phyloP scores from a whole-genome alignment of 2,113 vertebrate species.

The Azemiops feae region DNA sequence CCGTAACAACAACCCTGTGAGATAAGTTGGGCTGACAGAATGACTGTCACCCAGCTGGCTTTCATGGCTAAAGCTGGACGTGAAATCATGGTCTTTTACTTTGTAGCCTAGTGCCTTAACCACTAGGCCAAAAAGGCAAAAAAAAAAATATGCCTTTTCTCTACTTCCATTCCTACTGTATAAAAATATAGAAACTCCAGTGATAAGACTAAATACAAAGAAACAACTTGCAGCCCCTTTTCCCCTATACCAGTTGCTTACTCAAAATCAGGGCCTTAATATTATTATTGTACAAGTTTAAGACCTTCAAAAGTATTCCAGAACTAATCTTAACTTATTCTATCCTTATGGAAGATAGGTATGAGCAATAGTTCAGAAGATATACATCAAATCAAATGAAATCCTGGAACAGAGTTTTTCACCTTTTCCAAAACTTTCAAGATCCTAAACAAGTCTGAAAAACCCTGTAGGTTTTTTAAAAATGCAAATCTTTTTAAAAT shows the following conservation, averaged over 20 bases:
- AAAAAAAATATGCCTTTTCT: not conserved
- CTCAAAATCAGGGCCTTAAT: not conserved
- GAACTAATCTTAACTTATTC: not conserved
- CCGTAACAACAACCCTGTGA: too few species aligned
- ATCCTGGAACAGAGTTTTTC: not conserved
- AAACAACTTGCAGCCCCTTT: not conserved
- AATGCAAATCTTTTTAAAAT: not conserved
- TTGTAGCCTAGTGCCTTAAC: too few species aligned
- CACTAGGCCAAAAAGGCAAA: too few species aligned
- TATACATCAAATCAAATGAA: not conserved
- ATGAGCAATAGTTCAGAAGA: not conserved
- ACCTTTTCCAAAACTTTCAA: not conserved
- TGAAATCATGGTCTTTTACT: too few species aligned
- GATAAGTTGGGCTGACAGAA: too few species aligned
- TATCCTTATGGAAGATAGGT: not conserved
- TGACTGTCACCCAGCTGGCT: too few species aligned
- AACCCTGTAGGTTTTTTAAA: not conserved
- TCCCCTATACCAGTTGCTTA: not conserved
- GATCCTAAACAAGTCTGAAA: not conserved
- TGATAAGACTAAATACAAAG: not conserved
- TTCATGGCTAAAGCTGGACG: too few species aligned
- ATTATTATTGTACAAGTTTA: not conserved
- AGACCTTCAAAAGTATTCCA: not conserved
- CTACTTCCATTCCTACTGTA: not conserved
- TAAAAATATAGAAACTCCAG: not conserved